Evolutionary conservation across 2,113 vertebrate species (phyloP).

Genomic region (Cyprinodon variegatus): DNA sequence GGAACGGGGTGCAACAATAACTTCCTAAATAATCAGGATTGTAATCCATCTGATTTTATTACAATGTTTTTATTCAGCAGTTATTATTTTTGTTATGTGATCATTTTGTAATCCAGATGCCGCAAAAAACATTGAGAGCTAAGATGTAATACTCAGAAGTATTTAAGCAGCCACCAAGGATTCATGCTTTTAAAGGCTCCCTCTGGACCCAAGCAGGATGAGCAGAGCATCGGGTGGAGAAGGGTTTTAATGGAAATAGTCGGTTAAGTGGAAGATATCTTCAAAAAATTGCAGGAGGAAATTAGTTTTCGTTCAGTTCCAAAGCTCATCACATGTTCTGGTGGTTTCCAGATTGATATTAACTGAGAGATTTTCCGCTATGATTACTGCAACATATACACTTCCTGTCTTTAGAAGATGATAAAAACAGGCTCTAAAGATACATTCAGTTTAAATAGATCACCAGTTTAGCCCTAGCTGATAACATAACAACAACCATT

Average conservation of each 20-base stretch:
- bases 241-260: slow-evolving; percentile 7
- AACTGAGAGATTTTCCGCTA: background rate
- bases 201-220: slow-evolving; percentile 4
- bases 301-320: too few species aligned
- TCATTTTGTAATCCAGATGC: too few species aligned
- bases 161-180: background rate
- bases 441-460: background rate
- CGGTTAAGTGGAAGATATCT: background rate
- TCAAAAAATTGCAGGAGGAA: background rate
- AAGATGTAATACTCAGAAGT: background rate
- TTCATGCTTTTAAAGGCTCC: slow-evolving; percentile 10
- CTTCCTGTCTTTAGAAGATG: background rate
- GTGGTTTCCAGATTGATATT: background rate
- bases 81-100: too few species aligned
- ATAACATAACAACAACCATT: too few species aligned
- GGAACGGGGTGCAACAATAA: too few species aligned
- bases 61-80: too few species aligned
- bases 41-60: too few species aligned
- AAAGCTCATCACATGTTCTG: too few species aligned
- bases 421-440: background rate
- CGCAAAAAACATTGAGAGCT: too few species aligned
- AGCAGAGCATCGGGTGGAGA: slow-evolving; percentile 6
- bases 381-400: background rate
- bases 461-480: too few species aligned
- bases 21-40: too few species aligned